These are phyloP conservation scores for Lamellibrachia columna DNA, from an alignment of 2,888 invertebrate genomes.

Conservation along the genomic window DNA sequence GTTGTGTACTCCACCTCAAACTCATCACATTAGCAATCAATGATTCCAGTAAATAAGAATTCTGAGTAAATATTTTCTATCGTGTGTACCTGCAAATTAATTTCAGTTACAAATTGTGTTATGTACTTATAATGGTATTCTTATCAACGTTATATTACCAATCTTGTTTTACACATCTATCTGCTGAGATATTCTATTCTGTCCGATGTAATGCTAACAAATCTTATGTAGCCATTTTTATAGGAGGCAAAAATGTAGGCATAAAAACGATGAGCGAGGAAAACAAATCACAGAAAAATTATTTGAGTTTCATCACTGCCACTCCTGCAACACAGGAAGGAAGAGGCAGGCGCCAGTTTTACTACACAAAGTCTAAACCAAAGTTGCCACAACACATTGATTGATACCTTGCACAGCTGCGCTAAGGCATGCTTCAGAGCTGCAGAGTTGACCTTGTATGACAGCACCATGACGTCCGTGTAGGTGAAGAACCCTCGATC, in stretches of 20 bases:
- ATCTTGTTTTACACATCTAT: background rate
- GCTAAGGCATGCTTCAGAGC: background rate
- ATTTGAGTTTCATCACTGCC: background rate
- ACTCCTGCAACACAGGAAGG: no score
- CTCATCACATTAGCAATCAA: no score
- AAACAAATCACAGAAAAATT: background rate
- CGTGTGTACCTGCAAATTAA: background rate
- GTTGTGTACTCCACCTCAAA: no score
- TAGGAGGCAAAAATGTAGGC: background rate
- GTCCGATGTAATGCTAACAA: background rate
- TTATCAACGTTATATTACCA: background rate
- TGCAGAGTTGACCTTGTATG: background rate
- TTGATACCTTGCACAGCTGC: background rate
- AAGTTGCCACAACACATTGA: background rate
- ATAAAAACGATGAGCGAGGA: background rate
- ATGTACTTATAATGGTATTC: background rate
- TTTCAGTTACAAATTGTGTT: background rate
- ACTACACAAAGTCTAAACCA: background rate
- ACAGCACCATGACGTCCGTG: slow-evolving; percentile 30
- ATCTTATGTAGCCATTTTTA: background rate
- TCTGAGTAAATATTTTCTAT: no score
- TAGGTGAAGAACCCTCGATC: slow-evolving; percentile 34
- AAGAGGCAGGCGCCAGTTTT: background rate
- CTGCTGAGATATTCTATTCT: background rate
- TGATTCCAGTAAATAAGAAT: no score